Percentiles rank a stretch among this genome's conserved stretches.
phyloP scores from a whole-genome alignment of 1,140 invertebrate species.

The Trichonephila clavata region DNA sequence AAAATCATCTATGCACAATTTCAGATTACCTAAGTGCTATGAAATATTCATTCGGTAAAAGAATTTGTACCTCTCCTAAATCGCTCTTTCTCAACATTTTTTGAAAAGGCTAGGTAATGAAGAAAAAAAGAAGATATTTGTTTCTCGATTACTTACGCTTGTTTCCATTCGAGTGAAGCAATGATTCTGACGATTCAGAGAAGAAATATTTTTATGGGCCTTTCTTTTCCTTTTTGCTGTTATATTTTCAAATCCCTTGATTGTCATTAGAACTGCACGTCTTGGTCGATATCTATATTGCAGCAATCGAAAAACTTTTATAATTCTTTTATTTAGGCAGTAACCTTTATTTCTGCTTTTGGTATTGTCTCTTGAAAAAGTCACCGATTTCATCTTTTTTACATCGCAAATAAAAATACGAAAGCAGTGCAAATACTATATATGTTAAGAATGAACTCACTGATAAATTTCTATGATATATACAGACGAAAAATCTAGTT shows the following conservation, averaged over 20 bases:
- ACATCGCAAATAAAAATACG: too few species aligned
- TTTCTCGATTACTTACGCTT: neutral
- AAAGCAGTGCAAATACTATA: too few species aligned
- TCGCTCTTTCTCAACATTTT: neutral
- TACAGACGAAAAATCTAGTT: too few species aligned
- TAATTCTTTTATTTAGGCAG: too few species aligned
- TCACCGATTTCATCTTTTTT: too few species aligned
- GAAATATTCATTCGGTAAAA: neutral
- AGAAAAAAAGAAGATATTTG: neutral
- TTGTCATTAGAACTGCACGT: neutral
- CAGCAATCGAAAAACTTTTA: neutral
- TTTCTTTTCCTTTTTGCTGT: conserved; percentile 22
- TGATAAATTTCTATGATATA: too few species aligned
- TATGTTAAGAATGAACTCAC: too few species aligned
- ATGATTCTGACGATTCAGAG: conserved; percentile 36
- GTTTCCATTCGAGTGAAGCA: neutral
- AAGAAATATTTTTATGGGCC: conserved; percentile 45
- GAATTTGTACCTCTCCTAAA: neutral
- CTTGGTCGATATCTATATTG: conserved; percentile 24
- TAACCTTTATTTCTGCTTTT: too few species aligned
- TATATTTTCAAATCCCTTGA: conserved; percentile 57
- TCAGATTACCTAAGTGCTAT: too few species aligned
- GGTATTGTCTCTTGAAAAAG: too few species aligned
- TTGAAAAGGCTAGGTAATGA: neutral
- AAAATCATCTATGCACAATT: too few species aligned